Base-by-base conservation (phyloP, 1,140 invertebrate species). In the Nymphalis io region DNA sequence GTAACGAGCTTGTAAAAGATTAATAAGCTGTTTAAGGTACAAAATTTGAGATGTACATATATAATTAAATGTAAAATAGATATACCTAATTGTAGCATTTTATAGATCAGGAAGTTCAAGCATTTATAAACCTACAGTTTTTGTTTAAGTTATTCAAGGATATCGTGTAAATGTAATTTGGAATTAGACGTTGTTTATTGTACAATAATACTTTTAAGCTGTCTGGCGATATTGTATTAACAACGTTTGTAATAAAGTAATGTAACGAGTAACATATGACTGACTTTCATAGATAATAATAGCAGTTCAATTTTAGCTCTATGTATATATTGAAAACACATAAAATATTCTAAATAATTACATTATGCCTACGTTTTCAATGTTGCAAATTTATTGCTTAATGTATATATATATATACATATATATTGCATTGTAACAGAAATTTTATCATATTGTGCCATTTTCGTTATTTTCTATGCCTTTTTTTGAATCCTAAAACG, bases 201-300 rank as follows among this genome's bases (percentile, higher is more conserved):
- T 21, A 51, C 3, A 27, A 21, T 55, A 55, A 15, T 8, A 55
- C 27, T 8, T 63, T 61, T 20, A 48, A 38, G 21, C 13, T 63
- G 33, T 53, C 46, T 27, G 16, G 48, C 44, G 13, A 44, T 44
- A 44, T 4, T 20, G 21, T 62, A 62, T 48, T n/a, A 38, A 44
- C 44, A 63, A 20, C 21, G 42, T n/a, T n/a, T 63, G 27, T 33
- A 53, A 27, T 57, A 18, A 15, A 39, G 51, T 42, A 69, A 69
- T 69, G 33, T 62, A 69, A 69, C 39, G 40, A 39, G 15, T 57
- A 69, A 69, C 51, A 62, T 62, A 69, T 38, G 60, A 57, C 67
- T 61, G 38, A 53, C 59, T 68, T 59, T 60, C 46, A 16, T 21
- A 20, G 60, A 60, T 61, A 61, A 60, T 61, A 61, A 53, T 53